Evolutionary conservation across 2,797 vertebrate genomes (phyloP).

Genomic region (Podarcis siculus): DNA sequence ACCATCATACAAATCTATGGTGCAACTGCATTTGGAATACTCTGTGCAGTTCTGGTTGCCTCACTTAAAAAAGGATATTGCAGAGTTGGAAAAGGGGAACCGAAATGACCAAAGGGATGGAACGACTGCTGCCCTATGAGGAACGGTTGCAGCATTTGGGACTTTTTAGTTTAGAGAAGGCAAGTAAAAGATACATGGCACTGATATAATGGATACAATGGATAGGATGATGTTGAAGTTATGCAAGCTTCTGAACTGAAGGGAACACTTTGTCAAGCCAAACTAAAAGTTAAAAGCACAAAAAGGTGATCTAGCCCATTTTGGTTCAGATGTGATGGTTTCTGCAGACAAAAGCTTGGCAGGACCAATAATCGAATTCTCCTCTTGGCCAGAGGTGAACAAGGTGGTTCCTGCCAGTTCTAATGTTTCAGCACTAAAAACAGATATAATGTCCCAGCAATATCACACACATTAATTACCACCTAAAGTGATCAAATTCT

Average conservation of each 20-base stretch:
- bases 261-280: not conserved
- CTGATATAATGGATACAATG: no score
- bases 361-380: constrained; percentile 4
- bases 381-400: not conserved
- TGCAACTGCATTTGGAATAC: no score
- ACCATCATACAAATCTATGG: no score
- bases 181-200: no score
- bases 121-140: no score
- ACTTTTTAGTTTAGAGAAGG: no score
- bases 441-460: not conserved
- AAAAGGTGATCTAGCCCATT: not conserved
- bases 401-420: not conserved
- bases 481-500: not conserved
- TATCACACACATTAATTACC: not conserved
- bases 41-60: no score
- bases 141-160: no score
- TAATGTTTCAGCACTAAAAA: not conserved
- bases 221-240: not conserved
- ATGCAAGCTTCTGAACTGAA: not conserved
- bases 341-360: constrained; percentile 6
- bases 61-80: no score
- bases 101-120: no score
- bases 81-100: no score
- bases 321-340: not conserved
- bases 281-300: not conserved